These are phyloP conservation scores for Meleagris gallopavo DNA, from an alignment of 2,113 vertebrate genomes.

Conservation along the genomic window DNA sequence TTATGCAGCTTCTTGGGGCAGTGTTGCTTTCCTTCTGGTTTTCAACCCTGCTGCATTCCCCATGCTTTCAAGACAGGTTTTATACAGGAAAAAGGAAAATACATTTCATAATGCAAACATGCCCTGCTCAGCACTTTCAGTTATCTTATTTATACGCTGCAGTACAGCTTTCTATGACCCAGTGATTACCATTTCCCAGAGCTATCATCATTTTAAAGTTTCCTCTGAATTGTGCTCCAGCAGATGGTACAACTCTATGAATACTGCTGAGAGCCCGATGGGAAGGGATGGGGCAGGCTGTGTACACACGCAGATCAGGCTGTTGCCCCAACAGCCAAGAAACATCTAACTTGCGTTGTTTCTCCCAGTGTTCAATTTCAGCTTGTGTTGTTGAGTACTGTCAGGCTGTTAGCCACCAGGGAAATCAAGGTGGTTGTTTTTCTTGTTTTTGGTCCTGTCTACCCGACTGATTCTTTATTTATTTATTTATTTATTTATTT, in stretches of 20 bases:
- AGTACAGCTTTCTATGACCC: constrained; percentile 80
- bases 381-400: constrained; percentile 21
- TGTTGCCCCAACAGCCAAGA: constrained; percentile 56
- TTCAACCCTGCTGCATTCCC: constrained; percentile 73
- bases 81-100: constrained; percentile 78
- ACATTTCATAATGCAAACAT: constrained; percentile 81
- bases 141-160: constrained; percentile 84
- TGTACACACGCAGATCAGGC: constrained; percentile 3
- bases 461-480: background rate
- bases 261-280: constrained; percentile 56
- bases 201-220: constrained; percentile 81
- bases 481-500: background rate
- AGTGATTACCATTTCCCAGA: constrained; percentile 83
- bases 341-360: constrained; percentile 49
- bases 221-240: constrained; percentile 77
- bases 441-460: constrained; percentile 24
- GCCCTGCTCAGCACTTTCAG: constrained; percentile 81
- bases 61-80: constrained; percentile 75
- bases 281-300: background rate
- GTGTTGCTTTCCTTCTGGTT: constrained; percentile 72
- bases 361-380: constrained; percentile 43
- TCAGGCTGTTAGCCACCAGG: constrained; percentile 54
- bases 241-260: constrained; percentile 74
- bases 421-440: constrained; percentile 58
- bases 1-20: constrained; percentile 77